Base-by-base conservation (phyloP, 1,140 invertebrate genomes). In the Drosophila hydei region DNA sequence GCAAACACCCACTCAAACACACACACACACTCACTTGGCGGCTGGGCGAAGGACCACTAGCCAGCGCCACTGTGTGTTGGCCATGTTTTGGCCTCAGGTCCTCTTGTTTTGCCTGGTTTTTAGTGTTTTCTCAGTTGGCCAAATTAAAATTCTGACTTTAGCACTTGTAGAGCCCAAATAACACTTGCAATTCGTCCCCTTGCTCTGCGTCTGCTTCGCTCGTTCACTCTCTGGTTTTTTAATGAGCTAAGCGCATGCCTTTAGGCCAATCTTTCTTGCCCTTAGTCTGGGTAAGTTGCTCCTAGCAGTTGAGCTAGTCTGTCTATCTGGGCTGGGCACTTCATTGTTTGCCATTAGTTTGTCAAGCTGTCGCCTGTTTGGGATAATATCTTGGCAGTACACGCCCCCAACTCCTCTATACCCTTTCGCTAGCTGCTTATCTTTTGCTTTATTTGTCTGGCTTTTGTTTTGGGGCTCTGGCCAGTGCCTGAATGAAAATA, bases 131-230 rank as follows among this genome's bases (percentile, higher is more conserved):
- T 59, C n/a, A 61, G 71, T 83, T 47, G 43, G 64, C 42, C 56
- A 88, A 88, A 88, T 87, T 77, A 87, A 88, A 87, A 87, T 75
- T 75, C 77, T 87, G 78, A 78, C 81, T 88, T 85, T 81, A 63
- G 83, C 81, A 87, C 81, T 85, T 85, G 81, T 85, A 76, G 79
- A 62, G 25, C n/a, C 51, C 48, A 60, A 48, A 63, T n/a, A 50
- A 27, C 23, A 48, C 42, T 45, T 33, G 62, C 50, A 59, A 67
- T 65, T 52, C 54, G n/a, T 14, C 16, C 38, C 2, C n/a, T 2
- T 40, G 11, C 36, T n/a, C 36, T n/a, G 5, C 38, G 3, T 0
- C 38, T n/a, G n/a, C n/a, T 1, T n/a, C 12, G 5, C 38, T 18
- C 6, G 14, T 8, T 42, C 38, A 5, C 42, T 55, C 30, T 72